These are phyloP conservation scores for Eilema griseolum DNA, from an alignment of 2,888 invertebrate species.

Conservation along the genomic window DNA sequence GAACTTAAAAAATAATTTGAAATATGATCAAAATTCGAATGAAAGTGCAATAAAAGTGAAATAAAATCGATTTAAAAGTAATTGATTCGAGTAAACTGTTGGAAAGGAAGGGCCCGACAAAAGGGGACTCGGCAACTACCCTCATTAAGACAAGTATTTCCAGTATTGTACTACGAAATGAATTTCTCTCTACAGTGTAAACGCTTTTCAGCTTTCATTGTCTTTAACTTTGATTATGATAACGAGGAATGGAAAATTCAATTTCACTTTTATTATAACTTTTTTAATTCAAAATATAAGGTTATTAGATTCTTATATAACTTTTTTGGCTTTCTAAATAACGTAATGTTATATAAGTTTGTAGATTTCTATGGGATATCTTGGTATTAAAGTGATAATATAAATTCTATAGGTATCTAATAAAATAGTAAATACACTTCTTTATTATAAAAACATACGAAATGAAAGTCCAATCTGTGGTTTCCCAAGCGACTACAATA, in stretches of 20 bases:
- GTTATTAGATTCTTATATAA: neutral
- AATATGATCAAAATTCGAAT: conserved; percentile 16
- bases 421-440: neutral
- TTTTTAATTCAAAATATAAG: neutral
- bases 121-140: conserved; percentile 45
- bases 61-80: conserved; percentile 44
- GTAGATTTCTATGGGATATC: neutral
- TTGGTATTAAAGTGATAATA: too few relatives aligned
- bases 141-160: conserved; percentile 57
- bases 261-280: conserved; percentile 6
- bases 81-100: conserved; percentile 38
- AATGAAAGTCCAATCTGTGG: too few relatives aligned
- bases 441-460: neutral
- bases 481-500: too few relatives aligned
- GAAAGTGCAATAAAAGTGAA: conserved; percentile 32
- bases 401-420: neutral
- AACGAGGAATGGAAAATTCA: conserved; percentile 23
- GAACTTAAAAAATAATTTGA: conserved; percentile 21
- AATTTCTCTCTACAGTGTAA: conserved; percentile 57
- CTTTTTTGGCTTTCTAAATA: neutral
- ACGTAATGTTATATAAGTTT: neutral
- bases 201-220: conserved; percentile 56
- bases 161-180: conserved; percentile 59
- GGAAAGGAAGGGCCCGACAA: conserved; percentile 39
- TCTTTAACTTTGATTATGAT: conserved; percentile 48